Evolutionary conservation across 2,888 invertebrate species (phyloP).

Genomic region (Trissolcus japonicus): DNA sequence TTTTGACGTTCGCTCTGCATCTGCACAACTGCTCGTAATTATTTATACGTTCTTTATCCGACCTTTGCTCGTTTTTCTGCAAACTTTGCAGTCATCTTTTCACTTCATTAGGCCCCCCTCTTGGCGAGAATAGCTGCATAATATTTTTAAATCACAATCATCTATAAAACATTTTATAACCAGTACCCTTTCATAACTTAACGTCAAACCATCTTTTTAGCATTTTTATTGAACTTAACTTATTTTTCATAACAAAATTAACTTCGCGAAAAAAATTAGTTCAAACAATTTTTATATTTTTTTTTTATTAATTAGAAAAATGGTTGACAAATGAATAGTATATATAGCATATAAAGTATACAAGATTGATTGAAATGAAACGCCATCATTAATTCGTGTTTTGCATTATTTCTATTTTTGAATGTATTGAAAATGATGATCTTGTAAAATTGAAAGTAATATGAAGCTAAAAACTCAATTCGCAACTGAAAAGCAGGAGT

Average conservation of each 20-base stretch:
- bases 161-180: slow-evolving; percentile 3
- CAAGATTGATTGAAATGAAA: no score
- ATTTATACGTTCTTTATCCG: slow-evolving; percentile 45
- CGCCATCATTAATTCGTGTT: not conserved
- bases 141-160: slow-evolving; percentile 51
- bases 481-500: slow-evolving; percentile 19
- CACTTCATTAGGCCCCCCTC: slow-evolving; percentile 48
- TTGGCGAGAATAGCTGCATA: slow-evolving; percentile 31
- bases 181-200: not conserved
- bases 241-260: not conserved
- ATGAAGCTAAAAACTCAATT: slow-evolving; percentile 35
- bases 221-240: no score
- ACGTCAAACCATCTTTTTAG: not conserved
- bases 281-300: no score
- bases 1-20: slow-evolving; percentile 12
- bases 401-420: no score
- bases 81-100: slow-evolving; percentile 38
- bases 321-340: no score
- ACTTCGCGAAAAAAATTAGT: not conserved
- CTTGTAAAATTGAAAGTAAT: slow-evolving; percentile 23
- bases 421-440: slow-evolving; percentile 13
- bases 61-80: slow-evolving; percentile 40
- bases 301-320: no score
- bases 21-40: slow-evolving; percentile 39
- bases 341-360: no score